A percentile compares a stretch with the other conserved stretches of the same genome.
phyloP scores from a whole-genome alignment of 2,888 invertebrate genomes.

The Cerceris rybyensis region DNA sequence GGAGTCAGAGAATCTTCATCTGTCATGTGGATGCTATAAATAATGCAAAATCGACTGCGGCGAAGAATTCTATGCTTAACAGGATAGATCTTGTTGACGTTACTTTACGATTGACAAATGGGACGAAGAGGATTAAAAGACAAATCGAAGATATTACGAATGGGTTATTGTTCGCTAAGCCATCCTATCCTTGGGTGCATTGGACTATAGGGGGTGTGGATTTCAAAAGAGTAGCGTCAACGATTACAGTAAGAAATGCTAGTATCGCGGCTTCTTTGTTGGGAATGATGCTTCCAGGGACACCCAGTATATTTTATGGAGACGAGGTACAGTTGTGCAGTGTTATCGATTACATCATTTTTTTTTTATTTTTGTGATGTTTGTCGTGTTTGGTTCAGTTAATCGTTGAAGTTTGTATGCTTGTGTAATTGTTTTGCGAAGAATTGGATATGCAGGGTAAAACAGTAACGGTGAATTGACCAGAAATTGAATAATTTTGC shows the following conservation, averaged over 20 bases:
- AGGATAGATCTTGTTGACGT: slow-evolving; percentile 89
- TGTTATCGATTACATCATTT: neutral
- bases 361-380: neutral
- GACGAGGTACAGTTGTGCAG: slow-evolving; percentile 87
- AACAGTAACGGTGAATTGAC: no score
- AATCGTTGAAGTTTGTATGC: no score
- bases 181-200: slow-evolving; percentile 89
- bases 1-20: slow-evolving; percentile 86
- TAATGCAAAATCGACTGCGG: slow-evolving; percentile 80
- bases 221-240: slow-evolving; percentile 85
- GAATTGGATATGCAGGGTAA: neutral
- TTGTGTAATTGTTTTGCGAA: neutral
- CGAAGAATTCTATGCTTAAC: slow-evolving; percentile 85
- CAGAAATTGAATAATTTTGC: no score
- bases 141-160: slow-evolving; percentile 85
- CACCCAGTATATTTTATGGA: slow-evolving; percentile 94
- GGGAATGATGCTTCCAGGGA: slow-evolving; percentile 92
- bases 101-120: slow-evolving; percentile 84
- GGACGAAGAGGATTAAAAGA: slow-evolving; percentile 84
- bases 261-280: slow-evolving; percentile 88
- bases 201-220: slow-evolving; percentile 89
- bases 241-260: slow-evolving; percentile 83
- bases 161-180: slow-evolving; percentile 85
- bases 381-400: no score
- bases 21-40: slow-evolving; percentile 85